Base-by-base conservation (phyloP, 2,113 vertebrate genomes). In the Heloderma charlesbogerti region DNA sequence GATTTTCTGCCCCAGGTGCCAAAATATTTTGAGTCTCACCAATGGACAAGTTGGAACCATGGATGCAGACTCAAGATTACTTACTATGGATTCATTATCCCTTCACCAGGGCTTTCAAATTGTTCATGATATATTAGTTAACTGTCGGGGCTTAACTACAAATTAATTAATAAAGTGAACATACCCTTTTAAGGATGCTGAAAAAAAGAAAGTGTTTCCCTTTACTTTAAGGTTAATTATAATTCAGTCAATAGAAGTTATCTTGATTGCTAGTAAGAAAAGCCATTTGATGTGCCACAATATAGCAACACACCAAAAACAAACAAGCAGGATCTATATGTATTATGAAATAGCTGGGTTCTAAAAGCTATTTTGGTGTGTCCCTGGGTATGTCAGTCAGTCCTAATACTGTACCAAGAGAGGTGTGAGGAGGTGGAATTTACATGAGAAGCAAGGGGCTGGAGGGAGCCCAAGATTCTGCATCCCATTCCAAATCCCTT, bases 401-500 rank as follows among this genome's bases (percentile, higher is more conserved):
- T 48, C 9, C 3, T 71, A 34, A 72, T 43, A 15, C 29, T 86
- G 43, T 51, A 84, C 54, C 54, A 83, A 66, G 37, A 45, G 84
- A 34, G 40, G 8, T 18, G 18, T 16, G 7, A n/a, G 31, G 29
- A 16, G 45, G 7, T 31, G 6, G 6, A 45, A 20, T 48, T 34
- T 10, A 69, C 27, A 34, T 12, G 45, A 48, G 34, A 84, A 8
- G 67, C 25, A 16, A 45, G 84, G 40, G 15, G 10, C 15, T 27
- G 77, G 27, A 22, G 67, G 31, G 31, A 84, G 40, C 25, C 12
- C 63, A 45, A 40, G 25, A 6, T 92, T 89, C 91, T 91, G 43
- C 43, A 63, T 63, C 86, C 84, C 92, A 91, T 45, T 75, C 18
- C 16, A 72, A 43, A 31, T 90, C 92, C 54, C 63, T 77, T 84